These are phyloP conservation scores for Sebastes trivittatus DNA, from an alignment of 2,797 vertebrate genomes.

Conservation along the genomic window DNA sequence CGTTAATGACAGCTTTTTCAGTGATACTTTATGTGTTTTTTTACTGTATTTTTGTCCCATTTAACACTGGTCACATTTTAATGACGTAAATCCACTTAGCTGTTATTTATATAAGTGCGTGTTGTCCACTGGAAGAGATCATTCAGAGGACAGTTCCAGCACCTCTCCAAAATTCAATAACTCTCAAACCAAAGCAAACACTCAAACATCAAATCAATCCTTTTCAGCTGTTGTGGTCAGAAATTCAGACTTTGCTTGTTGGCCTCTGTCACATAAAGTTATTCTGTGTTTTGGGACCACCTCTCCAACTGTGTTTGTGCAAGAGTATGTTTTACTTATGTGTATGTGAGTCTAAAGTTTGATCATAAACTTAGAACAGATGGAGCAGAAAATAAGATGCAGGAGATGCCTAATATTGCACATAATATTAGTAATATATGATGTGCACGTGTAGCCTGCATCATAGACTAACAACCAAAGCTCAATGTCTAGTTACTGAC, in stretches of 20 bases:
- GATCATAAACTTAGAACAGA: neutral
- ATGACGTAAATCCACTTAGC: neutral
- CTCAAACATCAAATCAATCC: neutral
- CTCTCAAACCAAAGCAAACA: neutral
- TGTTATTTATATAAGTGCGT: neutral
- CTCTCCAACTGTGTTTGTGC: neutral
- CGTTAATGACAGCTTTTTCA: neutral
- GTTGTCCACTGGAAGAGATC: neutral
- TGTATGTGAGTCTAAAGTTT: neutral
- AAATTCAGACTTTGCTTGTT: neutral
- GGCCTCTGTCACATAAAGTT: neutral
- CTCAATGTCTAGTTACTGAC: slow-evolving; percentile 1
- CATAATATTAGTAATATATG: neutral
- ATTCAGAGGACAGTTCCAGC: slow-evolving; percentile 10
- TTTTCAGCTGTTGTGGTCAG: neutral
- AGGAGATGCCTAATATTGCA: neutral
- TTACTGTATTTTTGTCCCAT: neutral
- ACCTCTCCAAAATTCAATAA: neutral
- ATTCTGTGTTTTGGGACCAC: neutral
- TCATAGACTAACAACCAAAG: slow-evolving; percentile 4
- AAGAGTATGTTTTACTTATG: slow-evolving; percentile 1
- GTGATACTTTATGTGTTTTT: neutral
- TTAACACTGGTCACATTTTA: neutral
- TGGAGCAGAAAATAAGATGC: slow-evolving; percentile 28
- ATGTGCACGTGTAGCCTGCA: neutral